Evolutionary conservation across 2,797 vertebrate species (phyloP).

Genomic region (Peromyscus aztecus): DNA sequence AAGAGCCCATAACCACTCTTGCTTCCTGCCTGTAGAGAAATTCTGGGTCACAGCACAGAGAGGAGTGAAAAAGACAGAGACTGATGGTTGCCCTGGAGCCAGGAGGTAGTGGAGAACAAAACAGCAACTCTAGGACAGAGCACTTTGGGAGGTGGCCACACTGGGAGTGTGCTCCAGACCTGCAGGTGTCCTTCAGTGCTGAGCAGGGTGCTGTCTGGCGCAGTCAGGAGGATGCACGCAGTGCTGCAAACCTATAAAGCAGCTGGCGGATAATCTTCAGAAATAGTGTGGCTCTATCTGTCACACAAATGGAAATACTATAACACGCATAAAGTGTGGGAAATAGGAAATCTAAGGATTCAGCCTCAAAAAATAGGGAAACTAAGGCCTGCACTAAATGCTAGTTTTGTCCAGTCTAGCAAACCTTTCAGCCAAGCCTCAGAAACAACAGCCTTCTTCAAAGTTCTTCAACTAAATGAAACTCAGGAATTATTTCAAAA

Average conservation of each 20-base stretch:
- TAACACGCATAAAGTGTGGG: background rate
- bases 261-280: background rate
- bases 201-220: background rate
- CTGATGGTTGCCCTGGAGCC: accelerated
- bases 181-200: no score
- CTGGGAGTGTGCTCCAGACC: accelerated
- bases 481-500: background rate
- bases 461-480: background rate
- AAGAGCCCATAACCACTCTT: accelerated
- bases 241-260: background rate
- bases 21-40: background rate
- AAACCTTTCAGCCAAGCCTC: background rate
- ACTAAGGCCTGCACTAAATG: background rate
- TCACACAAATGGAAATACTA: background rate
- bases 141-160: accelerated
- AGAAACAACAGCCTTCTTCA: background rate
- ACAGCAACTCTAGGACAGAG: background rate
- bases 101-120: accelerated
- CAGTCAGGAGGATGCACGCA: accelerated
- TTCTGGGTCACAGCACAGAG: accelerated
- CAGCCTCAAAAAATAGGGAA: background rate
- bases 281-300: background rate
- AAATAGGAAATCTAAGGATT: background rate
- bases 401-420: background rate
- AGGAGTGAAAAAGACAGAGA: background rate